Evolutionary conservation across 2,797 vertebrate genomes (phyloP).

Genomic region (Hafferia zeledoni): DNA sequence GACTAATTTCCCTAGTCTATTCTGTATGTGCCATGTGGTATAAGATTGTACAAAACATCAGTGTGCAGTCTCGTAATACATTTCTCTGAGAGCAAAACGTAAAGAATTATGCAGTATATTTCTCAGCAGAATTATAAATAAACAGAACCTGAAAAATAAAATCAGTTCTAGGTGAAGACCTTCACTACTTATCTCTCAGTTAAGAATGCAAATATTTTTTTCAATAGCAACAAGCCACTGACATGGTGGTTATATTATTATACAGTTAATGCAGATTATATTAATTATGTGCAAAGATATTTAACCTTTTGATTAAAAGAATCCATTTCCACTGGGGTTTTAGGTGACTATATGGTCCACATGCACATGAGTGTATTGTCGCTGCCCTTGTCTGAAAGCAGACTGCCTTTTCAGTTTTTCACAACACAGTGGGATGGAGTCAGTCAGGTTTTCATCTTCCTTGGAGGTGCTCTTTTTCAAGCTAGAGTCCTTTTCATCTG

Average conservation of each 20-base stretch:
- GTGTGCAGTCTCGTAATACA: neutral
- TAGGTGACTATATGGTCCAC: neutral
- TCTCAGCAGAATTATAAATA: conserved; percentile 28
- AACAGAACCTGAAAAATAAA: neutral
- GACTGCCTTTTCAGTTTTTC: neutral
- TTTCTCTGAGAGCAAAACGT: conserved; percentile 16
- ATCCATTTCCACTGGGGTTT: neutral
- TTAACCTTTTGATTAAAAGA: neutral
- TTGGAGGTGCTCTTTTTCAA: neutral
- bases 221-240: neutral
- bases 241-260: neutral
- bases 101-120: conserved; percentile 11
- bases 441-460: neutral
- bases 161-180: neutral
- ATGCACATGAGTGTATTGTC: neutral
- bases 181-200: neutral
- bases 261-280: neutral
- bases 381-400: neutral
- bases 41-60: conserved; percentile 58
- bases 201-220: conserved; percentile 11
- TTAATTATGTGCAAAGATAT: neutral
- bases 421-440: neutral
- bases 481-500: neutral
- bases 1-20: conserved; percentile 66
- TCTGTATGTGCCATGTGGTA: neutral